Evolutionary conservation across 2,888 invertebrate genomes (phyloP), one percentile per base, ranked within the genome.

Genomic region (Octodonta nipae): DNA sequence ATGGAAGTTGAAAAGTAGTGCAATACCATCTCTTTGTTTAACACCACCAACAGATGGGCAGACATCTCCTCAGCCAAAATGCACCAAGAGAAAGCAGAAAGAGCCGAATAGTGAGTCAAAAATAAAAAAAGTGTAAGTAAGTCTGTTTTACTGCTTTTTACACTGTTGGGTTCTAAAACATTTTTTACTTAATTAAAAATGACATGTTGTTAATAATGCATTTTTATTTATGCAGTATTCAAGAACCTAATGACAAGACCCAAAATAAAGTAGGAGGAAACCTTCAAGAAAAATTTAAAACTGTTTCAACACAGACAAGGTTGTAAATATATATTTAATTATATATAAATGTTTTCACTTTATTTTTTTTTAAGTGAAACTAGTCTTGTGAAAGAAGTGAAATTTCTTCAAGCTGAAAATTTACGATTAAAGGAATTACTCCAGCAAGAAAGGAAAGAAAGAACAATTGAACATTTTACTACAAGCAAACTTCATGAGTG

Each of bases 1-100:
- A 26, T 32, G 32, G 32, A 32, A 32, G 15, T 12, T 32, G 8
- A 32, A 27, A n/a, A 8, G 3, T 6, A 14, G 8, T 16, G 32
- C 32, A 10, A 13, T 32, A 11, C 32, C 32, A 2, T 30, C 30
- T 10, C 16, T 30, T 30, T 14, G 22, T 12, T 20, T 30, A 20
- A 20, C n/a, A 20, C 6, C 6, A n/a, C n/a, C 20, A 20, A 6
- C 20, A 20, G n/a, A n/a, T 20, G 20, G 6, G n/a, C 20, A 20
- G 20, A 20, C 20, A 20, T 20, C n/a, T 20, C 6, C n/a, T 20
- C 20, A 20, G 20, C 20, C 6, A 20, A 20, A 20, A 20, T n/a
- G 20, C n/a, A n/a, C 20, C n/a, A 20, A 7, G 20, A 20, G 20
- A 20, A 20, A 7, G 20, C 6, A 20, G 20, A 20, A 20, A n/a